phyloP scores from a whole-genome alignment of 2,888 invertebrate genomes.

The Gonocerus acuteangulatus region DNA sequence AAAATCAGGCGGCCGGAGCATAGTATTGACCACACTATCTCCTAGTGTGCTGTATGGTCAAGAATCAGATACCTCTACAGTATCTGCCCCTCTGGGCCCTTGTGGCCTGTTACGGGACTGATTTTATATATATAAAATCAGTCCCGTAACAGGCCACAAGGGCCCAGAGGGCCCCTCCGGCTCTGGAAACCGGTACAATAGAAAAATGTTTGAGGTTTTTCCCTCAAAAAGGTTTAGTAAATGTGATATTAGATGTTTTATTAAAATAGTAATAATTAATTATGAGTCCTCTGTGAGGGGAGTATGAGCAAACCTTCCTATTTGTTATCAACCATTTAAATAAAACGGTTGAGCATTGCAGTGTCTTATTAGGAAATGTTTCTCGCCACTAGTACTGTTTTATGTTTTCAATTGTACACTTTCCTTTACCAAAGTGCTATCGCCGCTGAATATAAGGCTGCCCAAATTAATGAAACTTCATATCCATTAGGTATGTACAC shows the following conservation, averaged over 20 bases:
- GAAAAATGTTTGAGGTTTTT: constrained; percentile 15
- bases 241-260: background rate
- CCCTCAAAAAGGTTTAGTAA: background rate
- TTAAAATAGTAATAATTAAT: background rate
- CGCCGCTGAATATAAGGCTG: background rate
- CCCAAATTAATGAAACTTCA: background rate
- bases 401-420: constrained; percentile 13
- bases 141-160: no score
- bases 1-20: no score
- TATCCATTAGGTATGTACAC: no score
- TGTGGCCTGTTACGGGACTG: no score
- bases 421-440: constrained; percentile 1
- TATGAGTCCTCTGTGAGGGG: background rate
- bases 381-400: constrained; percentile 9
- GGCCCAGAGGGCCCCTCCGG: no score
- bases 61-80: no score
- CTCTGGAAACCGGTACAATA: constrained; percentile 2
- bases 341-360: constrained; percentile 3
- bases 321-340: background rate
- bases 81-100: no score
- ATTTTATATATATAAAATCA: no score
- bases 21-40: no score
- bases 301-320: constrained; percentile 15
- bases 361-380: constrained; percentile 21
- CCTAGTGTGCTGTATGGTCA: no score